A percentile compares a stretch with the other conserved stretches of the same genome.
Evolutionary conservation across 1,140 invertebrate genomes (phyloP).

Genomic region (Caenorhabditis tropicalis): DNA sequence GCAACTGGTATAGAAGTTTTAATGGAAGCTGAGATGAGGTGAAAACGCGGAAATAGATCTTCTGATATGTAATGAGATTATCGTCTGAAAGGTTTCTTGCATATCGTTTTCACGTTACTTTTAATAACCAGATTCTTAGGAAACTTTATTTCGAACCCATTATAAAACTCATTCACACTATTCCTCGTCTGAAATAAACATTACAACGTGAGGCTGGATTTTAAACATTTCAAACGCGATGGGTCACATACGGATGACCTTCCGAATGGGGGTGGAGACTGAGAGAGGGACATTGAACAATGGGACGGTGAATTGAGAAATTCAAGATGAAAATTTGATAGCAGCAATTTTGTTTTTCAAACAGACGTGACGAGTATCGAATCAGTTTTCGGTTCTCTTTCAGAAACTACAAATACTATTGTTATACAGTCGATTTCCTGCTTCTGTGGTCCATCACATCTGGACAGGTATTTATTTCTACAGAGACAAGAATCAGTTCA

Average conservation of each 20-base stretch:
- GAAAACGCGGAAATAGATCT: neutral
- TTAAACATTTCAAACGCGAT: constrained; percentile 19
- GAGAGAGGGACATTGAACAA: constrained; percentile 5
- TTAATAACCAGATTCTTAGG: constrained; percentile 10
- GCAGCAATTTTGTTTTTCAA: neutral
- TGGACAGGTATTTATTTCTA: neutral
- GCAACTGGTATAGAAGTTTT: neutral
- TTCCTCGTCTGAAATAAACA: neutral
- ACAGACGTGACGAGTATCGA: neutral
- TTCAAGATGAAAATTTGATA: constrained; percentile 35
- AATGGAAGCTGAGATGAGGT: neutral
- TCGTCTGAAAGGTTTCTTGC: neutral
- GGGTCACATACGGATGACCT: constrained; percentile 37
- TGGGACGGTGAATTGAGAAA: constrained; percentile 28
- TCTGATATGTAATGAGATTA: neutral
- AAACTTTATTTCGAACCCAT: neutral
- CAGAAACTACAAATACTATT: too few species aligned
- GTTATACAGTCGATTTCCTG: too few species aligned
- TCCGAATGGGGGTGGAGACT: neutral
- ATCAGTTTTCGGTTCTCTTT: too few species aligned
- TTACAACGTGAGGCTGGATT: neutral
- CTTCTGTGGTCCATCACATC: neutral
- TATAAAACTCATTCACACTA: neutral
- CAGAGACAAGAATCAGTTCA: constrained; percentile 31
- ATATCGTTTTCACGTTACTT: neutral